phyloP scores from a whole-genome alignment of 2,113 vertebrate genomes.

The Todiramphus saurophagus region DNA sequence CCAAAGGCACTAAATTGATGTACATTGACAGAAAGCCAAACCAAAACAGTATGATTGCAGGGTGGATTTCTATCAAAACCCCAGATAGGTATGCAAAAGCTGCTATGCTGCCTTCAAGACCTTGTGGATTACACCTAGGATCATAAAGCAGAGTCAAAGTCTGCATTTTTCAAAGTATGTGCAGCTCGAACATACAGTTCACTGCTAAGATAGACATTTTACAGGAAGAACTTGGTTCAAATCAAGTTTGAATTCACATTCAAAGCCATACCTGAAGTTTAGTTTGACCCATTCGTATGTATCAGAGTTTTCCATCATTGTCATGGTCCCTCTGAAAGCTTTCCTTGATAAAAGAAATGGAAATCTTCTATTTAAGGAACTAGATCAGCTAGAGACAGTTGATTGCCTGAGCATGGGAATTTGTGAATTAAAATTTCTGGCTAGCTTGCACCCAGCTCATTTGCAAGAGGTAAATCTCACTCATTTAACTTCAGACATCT shows the following conservation, averaged over 20 bases:
- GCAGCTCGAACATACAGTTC: not conserved
- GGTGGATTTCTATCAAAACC: not conserved
- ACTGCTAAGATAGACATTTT: not conserved
- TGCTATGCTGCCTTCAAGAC: not conserved
- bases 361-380: not conserved
- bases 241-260: not conserved
- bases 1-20: not conserved
- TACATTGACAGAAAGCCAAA: not conserved
- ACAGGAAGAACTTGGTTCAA: not conserved
- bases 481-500: slow-evolving; percentile 20
- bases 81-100: not conserved
- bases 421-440: not conserved
- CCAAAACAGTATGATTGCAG: not conserved
- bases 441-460: not conserved
- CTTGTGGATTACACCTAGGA: not conserved
- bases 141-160: not conserved
- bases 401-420: not conserved
- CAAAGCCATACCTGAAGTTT: not conserved
- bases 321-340: not conserved
- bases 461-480: not conserved
- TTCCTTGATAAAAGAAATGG: not conserved
- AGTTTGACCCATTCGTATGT: not conserved
- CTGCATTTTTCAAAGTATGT: not conserved
- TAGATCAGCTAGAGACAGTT: not conserved
- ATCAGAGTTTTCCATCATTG: not conserved